phyloP scores from a whole-genome alignment of 2,797 vertebrate genomes.

The Pipistrellus pipistrellus region DNA sequence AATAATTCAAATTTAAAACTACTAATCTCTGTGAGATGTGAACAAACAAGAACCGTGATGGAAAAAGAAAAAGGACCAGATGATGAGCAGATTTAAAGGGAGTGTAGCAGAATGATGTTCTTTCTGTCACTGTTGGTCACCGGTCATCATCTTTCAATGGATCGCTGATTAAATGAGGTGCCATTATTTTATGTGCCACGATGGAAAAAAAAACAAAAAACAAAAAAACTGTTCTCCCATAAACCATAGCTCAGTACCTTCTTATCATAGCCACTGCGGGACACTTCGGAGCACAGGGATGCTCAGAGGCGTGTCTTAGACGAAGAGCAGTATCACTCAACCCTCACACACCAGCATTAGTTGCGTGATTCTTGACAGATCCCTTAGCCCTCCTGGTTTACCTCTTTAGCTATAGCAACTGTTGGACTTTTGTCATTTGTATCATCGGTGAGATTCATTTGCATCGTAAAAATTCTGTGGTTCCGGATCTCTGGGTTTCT shows the following conservation, averaged over 20 bases:
- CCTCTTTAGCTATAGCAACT: not conserved
- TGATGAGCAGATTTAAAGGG: not conserved
- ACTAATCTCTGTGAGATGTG: not conserved
- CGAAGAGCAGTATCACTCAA: not conserved
- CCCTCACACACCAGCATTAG: not conserved
- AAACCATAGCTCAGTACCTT: not conserved
- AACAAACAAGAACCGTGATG: conserved; percentile 6
- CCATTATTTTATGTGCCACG: not conserved
- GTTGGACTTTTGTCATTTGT: not conserved
- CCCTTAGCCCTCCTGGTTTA: not conserved
- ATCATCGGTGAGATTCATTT: not conserved
- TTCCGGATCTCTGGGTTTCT: not conserved
- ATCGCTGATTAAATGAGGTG: not conserved
- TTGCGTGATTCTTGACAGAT: not conserved
- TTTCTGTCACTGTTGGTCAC: not conserved
- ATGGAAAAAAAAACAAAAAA: not conserved
- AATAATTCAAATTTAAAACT: conserved; percentile 31
- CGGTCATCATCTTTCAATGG: not conserved
- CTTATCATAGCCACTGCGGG: not conserved
- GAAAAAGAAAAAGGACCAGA: not conserved
- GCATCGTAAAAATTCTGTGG: not conserved
- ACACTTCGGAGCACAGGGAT: not conserved
- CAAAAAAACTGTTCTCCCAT: not conserved
- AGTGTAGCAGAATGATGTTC: not conserved
- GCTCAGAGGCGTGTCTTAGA: not conserved